A percentile compares a stretch with the other conserved stretches of the same genome.
Conservation (phyloP, 1,140 invertebrate genomes). For the Helicoverpa armigera region DNA sequence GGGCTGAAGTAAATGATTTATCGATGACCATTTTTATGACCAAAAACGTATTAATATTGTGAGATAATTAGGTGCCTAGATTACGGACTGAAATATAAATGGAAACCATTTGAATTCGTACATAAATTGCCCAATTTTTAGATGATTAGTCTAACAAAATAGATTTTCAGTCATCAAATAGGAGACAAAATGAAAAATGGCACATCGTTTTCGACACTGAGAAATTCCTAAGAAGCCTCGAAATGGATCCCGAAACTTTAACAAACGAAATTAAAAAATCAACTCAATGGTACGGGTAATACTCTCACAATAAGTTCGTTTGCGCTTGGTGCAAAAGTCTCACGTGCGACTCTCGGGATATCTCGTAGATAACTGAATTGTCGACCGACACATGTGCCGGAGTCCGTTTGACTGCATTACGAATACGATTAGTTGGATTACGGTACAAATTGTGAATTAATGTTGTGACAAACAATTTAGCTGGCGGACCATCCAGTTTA, state of each 20-base stretch:
- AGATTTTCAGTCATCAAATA: no score
- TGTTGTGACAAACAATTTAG: conserved; percentile 40
- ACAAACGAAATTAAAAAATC: conserved; percentile 29
- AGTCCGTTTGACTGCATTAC: conserved; percentile 7
- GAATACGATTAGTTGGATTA: conserved; percentile 35
- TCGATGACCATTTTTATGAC: no score
- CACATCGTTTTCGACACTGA: no score
- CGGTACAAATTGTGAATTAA: conserved; percentile 37
- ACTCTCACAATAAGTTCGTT: conserved; percentile 59
- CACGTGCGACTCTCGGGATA: conserved; percentile 66
- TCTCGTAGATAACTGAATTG: conserved; percentile 69
- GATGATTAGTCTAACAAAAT: no score
- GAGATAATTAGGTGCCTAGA: no score
- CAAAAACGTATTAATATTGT: no score
- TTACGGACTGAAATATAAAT: no score
- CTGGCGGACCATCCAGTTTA: background rate
- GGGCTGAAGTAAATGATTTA: no score
- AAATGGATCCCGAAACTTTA: conserved; percentile 18
- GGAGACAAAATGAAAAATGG: background rate
- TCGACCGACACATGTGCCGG: conserved; percentile 64
- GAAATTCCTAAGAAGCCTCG: background rate
- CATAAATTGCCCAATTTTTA: no score
- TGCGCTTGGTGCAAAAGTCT: conserved; percentile 60
- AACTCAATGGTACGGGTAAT: conserved; percentile 31
- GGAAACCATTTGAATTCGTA: no score